These are phyloP conservation scores for Acromyrmex charruanus DNA, from an alignment of 1,140 invertebrate genomes.

Conservation along the genomic window DNA sequence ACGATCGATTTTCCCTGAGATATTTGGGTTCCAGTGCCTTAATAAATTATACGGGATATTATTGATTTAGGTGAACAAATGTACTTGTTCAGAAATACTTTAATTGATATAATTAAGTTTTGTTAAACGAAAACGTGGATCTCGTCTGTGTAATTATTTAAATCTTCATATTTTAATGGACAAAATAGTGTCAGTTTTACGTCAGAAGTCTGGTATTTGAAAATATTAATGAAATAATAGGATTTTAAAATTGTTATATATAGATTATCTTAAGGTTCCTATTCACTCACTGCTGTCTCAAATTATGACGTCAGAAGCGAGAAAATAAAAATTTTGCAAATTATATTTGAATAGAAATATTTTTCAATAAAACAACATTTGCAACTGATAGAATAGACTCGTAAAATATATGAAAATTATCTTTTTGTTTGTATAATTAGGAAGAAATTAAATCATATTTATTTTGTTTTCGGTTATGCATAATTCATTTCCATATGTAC, in stretches of 20 bases:
- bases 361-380: too few species aligned
- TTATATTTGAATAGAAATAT: too few species aligned
- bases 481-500: too few species aligned
- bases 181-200: background rate
- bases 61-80: background rate
- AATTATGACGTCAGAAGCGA: too few species aligned
- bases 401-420: too few species aligned
- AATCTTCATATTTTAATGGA: background rate
- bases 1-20: constrained; percentile 60
- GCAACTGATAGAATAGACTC: too few species aligned
- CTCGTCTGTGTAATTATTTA: background rate
- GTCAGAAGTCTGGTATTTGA: background rate
- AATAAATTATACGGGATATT: constrained; percentile 20
- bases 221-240: background rate
- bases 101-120: background rate
- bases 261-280: background rate
- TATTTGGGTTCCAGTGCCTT: constrained; percentile 66
- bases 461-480: too few species aligned
- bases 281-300: too few species aligned
- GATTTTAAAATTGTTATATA: background rate
- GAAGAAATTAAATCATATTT: too few species aligned
- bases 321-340: too few species aligned
- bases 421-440: too few species aligned
- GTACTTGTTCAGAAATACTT: background rate
- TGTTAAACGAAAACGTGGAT: background rate